Evolutionary conservation across 2,113 vertebrate genomes (phyloP), one percentile per base, ranked within the genome.

Genomic region (Brachyhypopomus occidentalis): DNA sequence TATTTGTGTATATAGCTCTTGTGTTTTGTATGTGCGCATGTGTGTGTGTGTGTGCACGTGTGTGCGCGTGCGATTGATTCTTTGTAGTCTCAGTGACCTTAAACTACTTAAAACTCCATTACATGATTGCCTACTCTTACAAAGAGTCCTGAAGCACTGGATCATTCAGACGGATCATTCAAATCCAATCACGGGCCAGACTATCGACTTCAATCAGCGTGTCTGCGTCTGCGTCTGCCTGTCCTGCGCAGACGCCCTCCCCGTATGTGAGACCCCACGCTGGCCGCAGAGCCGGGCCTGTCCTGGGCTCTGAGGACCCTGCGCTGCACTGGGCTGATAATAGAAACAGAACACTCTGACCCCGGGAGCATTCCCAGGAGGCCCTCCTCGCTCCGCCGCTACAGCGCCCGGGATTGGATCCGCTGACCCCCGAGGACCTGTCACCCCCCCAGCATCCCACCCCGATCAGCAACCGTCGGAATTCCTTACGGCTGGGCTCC

Each of bases 401-500:
- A 79, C 75, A 62, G 83, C 84, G 75, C 86, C 80, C 41, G 66
- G 87, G 89, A 93, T 91, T 92, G 91, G 86, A 91, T 90, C 88
- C 86, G 75, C 77, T 94, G 92, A 93, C 93, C 92, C 91, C 84
- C 90, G 80, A 85, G 91, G 78, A 89, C 87, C 88, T 84, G 66
- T 66, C 79, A 80, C 86, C 86, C 90, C 90, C 79, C 73, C 83
- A 81, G 82, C 85, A 66, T 89, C 87, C 84, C 7, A 74, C 67
- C 78, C 85, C 25, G 79, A 82, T 63, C 75, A 60, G 81, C 34
- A 27, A 0, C 67, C 78, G 88, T 92, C 80, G 84, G 87, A 86
- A 92, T 90, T 91, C 90, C 89, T 92, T 86, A 89, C 90, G 89
- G 83, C 82, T 84, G 72, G 3, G 25, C 84, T 85, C 75, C n/a